These are phyloP conservation scores for Brachionus asplanchnoidis DNA, from an alignment of 1,140 invertebrate species.

Conservation along the genomic window DNA sequence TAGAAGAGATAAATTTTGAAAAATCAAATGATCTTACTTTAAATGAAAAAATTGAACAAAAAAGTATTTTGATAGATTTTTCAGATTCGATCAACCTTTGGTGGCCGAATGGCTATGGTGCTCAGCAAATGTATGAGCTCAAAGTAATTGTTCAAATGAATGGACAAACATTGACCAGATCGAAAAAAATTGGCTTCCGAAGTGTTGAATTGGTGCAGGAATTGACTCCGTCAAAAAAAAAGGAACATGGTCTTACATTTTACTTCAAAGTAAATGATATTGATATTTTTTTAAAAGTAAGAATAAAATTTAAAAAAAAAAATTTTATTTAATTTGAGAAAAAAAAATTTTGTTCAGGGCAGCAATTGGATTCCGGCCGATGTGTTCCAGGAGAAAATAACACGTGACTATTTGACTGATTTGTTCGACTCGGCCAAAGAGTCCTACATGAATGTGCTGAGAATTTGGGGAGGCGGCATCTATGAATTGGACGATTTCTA, in stretches of 20 bases:
- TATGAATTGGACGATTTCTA: slow-evolving; percentile 73
- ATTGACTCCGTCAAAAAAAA: not conserved
- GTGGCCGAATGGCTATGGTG: slow-evolving; percentile 92
- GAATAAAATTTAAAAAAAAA: not conserved
- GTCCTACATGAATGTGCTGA: slow-evolving; percentile 83
- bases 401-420: slow-evolving; percentile 52
- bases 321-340: not conserved
- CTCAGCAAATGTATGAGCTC: slow-evolving; percentile 71
- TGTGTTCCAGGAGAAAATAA: slow-evolving; percentile 73
- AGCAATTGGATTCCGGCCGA: slow-evolving; percentile 89
- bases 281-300: slow-evolving; percentile 79
- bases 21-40: not conserved
- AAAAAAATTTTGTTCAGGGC: slow-evolving; percentile 56
- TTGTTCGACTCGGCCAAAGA: slow-evolving; percentile 70
- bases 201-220: slow-evolving; percentile 67
- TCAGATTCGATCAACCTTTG: slow-evolving; percentile 59
- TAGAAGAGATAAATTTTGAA: slow-evolving; percentile 12
- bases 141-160: slow-evolving; percentile 57
- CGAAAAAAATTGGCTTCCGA: slow-evolving; percentile 72
- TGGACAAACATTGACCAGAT: slow-evolving; percentile 49
- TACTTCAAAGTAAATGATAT: slow-evolving; percentile 80
- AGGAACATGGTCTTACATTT: slow-evolving; percentile 64
- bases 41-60: not conserved
- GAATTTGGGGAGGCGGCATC: slow-evolving; percentile 88
- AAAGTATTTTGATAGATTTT: not conserved